Conservation (phyloP, 2,888 invertebrate species). For the Trichogramma dendrolimi region DNA sequence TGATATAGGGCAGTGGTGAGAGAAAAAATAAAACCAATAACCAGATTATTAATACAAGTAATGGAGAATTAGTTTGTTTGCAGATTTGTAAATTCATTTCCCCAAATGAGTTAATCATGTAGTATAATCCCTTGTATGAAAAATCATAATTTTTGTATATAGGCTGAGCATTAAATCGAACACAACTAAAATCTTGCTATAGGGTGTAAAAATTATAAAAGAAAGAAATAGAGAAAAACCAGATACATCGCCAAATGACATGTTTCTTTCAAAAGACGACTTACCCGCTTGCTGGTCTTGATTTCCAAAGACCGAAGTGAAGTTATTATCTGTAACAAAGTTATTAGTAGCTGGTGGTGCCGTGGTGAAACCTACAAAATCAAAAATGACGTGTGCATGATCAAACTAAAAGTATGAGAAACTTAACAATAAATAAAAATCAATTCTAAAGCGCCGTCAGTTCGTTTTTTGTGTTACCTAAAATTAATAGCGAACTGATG, state of each 20-base stretch:
- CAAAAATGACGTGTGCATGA: slow-evolving; percentile 30
- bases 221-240: slow-evolving; percentile 6
- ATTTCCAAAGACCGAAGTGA: slow-evolving; percentile 82
- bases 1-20: slow-evolving; percentile 9
- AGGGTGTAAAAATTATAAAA: slow-evolving; percentile 12
- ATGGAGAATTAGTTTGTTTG: no score
- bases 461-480: neutral
- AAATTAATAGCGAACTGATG: slow-evolving; percentile 3
- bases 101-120: neutral
- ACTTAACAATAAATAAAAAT: slow-evolving; percentile 20
- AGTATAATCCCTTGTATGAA: slow-evolving; percentile 18
- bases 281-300: slow-evolving; percentile 49
- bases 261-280: slow-evolving; percentile 28
- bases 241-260: slow-evolving; percentile 20
- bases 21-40: slow-evolving; percentile 9
- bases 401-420: slow-evolving; percentile 23
- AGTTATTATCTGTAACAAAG: slow-evolving; percentile 83
- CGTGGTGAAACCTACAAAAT: slow-evolving; percentile 51
- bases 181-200: slow-evolving; percentile 22
- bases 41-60: neutral
- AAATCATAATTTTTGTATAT: slow-evolving; percentile 12
- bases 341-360: slow-evolving; percentile 55
- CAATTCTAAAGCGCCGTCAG: slow-evolving; percentile 15
- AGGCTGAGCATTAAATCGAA: slow-evolving; percentile 22
- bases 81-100: slow-evolving; percentile 4